phyloP scores from a whole-genome alignment of 2,797 vertebrate species.

The Todus mexicanus region DNA sequence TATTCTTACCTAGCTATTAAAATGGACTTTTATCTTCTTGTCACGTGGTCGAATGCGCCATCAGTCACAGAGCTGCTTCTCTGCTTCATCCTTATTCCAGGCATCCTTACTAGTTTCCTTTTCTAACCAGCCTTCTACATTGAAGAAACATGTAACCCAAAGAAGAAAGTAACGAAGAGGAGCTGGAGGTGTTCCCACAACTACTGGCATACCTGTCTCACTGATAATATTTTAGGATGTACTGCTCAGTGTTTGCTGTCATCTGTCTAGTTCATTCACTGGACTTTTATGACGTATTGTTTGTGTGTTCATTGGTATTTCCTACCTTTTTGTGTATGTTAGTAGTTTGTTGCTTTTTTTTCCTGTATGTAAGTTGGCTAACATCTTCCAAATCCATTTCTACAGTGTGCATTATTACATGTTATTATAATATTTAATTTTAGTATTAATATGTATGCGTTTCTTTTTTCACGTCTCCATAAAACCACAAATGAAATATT shows the following conservation, averaged over 20 bases:
- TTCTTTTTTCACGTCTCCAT: not conserved
- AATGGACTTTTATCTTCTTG: not conserved
- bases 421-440: not conserved
- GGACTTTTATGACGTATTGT: not conserved
- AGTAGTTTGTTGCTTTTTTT: not conserved
- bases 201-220: not conserved
- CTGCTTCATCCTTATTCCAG: not conserved
- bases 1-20: not conserved
- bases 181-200: not conserved
- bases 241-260: not conserved
- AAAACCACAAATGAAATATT: not conserved
- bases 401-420: not conserved
- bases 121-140: not conserved
- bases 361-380: not conserved
- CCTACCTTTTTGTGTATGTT: not conserved
- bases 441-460: not conserved
- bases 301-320: not conserved
- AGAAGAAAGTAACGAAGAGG: not conserved
- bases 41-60: rapidly evolving
- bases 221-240: not conserved
- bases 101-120: not conserved
- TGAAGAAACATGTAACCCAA: not conserved
- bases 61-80: not conserved
- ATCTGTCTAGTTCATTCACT: not conserved
- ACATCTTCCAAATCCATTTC: not conserved